phyloP scores from a whole-genome alignment of 1,140 invertebrate genomes.

The Drosophila nikananu region DNA sequence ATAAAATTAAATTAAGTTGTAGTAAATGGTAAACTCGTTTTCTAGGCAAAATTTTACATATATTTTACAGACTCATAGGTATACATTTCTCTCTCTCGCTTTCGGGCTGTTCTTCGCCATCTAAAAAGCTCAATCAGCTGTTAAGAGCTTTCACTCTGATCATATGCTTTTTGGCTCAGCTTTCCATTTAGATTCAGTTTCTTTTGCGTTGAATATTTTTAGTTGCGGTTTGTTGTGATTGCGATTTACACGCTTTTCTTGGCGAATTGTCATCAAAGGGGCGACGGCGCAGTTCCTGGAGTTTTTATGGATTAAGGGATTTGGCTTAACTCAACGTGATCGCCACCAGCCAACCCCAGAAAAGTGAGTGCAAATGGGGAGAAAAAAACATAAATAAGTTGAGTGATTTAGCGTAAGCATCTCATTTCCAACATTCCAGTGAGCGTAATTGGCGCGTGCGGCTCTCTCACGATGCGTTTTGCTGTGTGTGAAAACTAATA shows the following conservation, averaged over 20 bases:
- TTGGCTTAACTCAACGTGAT: background rate
- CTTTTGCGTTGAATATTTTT: conserved; percentile 28
- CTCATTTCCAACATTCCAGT: conserved; percentile 23
- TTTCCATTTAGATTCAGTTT: background rate
- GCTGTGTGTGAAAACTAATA: conserved; percentile 29
- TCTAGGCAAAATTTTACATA: background rate
- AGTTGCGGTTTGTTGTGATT: conserved; percentile 52
- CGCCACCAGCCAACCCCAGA: background rate
- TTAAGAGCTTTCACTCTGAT: conserved; percentile 25
- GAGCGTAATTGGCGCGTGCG: conserved; percentile 19
- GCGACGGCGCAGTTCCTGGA: background rate
- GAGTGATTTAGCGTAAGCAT: conserved; percentile 10
- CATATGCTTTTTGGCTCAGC: conserved; percentile 20
- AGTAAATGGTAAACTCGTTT: background rate
- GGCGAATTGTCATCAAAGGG: background rate
- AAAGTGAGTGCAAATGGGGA: conserved; percentile 8
- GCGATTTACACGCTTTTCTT: conserved; percentile 5
- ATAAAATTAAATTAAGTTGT: background rate
- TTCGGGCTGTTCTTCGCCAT: background rate
- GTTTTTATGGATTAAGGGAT: background rate
- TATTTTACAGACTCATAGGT: too few species aligned
- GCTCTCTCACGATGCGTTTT: conserved; percentile 21
- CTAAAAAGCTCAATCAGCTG: conserved; percentile 9
- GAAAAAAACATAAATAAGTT: background rate
- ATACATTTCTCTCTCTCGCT: too few species aligned